These are phyloP conservation scores for Myiagra hebetior DNA, from an alignment of 2,113 vertebrate species.

Conservation along the genomic window DNA sequence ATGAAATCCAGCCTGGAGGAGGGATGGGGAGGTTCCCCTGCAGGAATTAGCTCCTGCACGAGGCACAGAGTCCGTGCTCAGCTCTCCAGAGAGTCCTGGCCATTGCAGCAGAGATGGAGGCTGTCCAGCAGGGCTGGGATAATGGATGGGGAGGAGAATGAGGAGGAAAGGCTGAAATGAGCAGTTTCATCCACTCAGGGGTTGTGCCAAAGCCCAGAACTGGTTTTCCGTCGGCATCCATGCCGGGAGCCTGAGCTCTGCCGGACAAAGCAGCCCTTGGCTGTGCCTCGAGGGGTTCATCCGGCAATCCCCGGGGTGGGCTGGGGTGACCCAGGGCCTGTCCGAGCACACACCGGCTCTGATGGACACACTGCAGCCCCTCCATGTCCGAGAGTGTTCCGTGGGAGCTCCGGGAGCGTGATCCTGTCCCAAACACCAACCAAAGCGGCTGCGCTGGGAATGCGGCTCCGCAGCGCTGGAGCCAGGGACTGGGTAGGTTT, in stretches of 20 bases:
- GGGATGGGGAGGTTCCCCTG: background rate
- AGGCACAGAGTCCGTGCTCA: background rate
- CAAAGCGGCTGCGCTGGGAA: background rate
- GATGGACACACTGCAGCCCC: background rate
- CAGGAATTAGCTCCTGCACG: background rate
- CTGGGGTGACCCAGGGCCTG: background rate
- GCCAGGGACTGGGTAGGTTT: background rate
- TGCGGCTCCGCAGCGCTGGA: fast-evolving
- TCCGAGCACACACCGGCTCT: background rate
- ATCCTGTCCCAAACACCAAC: background rate
- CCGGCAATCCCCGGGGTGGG: fast-evolving
- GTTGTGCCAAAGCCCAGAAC: background rate
- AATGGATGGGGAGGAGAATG: background rate
- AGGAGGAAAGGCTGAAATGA: background rate
- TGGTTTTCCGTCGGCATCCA: background rate
- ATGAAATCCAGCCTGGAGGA: background rate
- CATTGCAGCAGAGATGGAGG: background rate
- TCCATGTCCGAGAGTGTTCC: no score
- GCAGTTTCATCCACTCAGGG: background rate
- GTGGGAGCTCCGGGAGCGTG: fast-evolving
- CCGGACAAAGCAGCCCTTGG: background rate
- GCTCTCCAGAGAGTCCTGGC: background rate
- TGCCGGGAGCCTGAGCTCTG: fast-evolving
- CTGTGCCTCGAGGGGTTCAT: fast-evolving
- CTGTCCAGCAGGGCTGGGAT: background rate